Evolutionary conservation across 2,888 invertebrate genomes (phyloP).

Genomic region (Aporophyla lueneburgensis): DNA sequence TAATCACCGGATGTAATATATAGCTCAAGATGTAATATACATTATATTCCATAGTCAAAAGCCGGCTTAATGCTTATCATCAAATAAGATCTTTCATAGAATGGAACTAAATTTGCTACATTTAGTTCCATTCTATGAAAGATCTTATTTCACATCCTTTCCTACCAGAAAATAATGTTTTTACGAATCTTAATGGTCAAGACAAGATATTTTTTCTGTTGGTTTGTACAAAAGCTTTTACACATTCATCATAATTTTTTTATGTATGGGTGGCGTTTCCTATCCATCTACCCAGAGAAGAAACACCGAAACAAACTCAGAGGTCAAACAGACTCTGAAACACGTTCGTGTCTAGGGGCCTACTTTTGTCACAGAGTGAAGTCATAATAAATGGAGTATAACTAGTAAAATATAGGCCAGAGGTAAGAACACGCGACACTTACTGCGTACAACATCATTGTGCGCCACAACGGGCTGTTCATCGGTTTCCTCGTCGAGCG

Average conservation of each 20-base stretch:
- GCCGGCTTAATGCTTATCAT: neutral
- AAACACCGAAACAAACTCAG: neutral
- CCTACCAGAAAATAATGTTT: slow-evolving; percentile 4
- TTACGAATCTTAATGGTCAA: neutral
- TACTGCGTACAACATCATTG: slow-evolving; percentile 92
- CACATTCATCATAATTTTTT: neutral
- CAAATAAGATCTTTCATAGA: neutral
- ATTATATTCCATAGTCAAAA: too few species aligned
- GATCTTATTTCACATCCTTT: too few species aligned
- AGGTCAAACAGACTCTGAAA: neutral
- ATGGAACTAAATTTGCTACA: neutral
- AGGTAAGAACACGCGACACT: slow-evolving; percentile 65
- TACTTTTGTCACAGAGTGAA: neutral
- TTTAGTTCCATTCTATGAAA: too few species aligned
- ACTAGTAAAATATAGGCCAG: neutral
- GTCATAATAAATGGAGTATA: neutral
- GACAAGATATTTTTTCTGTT: too few species aligned
- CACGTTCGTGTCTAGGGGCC: neutral
- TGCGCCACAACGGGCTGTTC: slow-evolving; percentile 93
- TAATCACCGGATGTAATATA: too few species aligned
- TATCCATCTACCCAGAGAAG: neutral
- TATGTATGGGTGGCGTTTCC: neutral
- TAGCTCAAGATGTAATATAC: too few species aligned
- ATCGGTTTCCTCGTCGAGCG: slow-evolving; percentile 95
- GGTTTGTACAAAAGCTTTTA: neutral